These are phyloP conservation scores for Drosophila suboccidentalis DNA, from an alignment of 2,888 invertebrate species.

Conservation along the genomic window DNA sequence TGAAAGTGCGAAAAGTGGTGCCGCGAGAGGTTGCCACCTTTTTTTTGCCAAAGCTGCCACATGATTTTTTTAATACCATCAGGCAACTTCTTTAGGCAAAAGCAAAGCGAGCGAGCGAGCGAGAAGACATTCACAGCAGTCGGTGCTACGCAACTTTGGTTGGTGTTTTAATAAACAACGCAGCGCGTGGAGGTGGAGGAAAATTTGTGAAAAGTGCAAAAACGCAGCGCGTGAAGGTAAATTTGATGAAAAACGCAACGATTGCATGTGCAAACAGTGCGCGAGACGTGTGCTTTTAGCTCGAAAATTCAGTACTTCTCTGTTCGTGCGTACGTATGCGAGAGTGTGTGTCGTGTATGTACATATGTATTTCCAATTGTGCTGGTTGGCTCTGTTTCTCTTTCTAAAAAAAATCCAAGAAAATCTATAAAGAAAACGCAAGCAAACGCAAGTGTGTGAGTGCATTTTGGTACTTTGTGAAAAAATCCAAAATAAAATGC, in stretches of 20 bases:
- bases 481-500: conserved; percentile 65
- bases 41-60: too few relatives aligned
- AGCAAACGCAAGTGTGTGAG: conserved; percentile 51
- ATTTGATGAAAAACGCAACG: conserved; percentile 50
- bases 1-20: too few relatives aligned
- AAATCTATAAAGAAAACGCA: conserved; percentile 53
- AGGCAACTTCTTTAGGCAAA: too few relatives aligned
- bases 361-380: conserved; percentile 74
- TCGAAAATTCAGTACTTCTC: conserved; percentile 63
- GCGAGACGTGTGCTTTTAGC: conserved; percentile 58
- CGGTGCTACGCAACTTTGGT: too few relatives aligned
- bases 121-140: too few relatives aligned
- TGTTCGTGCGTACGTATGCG: conserved; percentile 47
- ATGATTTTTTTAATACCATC: too few relatives aligned
- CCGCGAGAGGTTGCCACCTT: too few relatives aligned
- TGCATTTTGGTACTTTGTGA: conserved; percentile 50
- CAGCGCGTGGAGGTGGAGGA: conserved; percentile 64
- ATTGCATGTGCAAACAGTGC: conserved; percentile 46
- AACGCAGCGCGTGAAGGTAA: conserved; percentile 62
- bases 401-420: conserved; percentile 46
- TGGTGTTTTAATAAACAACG: conserved; percentile 56
- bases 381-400: conserved; percentile 65
- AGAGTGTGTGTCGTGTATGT: conserved; percentile 50
- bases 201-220: conserved; percentile 66
- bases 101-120: too few relatives aligned